phyloP scores from a whole-genome alignment of 2,113 vertebrate species.

The Rhinopomastus cyanomelas region DNA sequence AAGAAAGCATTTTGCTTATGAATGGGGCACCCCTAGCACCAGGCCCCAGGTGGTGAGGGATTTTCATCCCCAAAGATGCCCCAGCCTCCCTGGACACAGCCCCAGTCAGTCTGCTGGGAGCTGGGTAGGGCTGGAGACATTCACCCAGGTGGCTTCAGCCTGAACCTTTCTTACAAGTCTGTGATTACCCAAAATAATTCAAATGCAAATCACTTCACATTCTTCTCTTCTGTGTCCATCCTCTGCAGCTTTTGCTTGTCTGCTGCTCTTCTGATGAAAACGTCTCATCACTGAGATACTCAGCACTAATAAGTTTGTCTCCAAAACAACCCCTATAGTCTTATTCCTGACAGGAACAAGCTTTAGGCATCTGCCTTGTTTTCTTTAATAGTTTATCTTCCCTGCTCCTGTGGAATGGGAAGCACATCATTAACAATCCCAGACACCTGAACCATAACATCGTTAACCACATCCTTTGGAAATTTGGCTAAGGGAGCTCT shows the following conservation, averaged over 20 bases:
- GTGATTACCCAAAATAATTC: neutral
- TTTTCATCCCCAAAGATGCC: neutral
- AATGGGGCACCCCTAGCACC: neutral
- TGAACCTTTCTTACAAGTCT: neutral
- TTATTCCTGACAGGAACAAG: rapidly evolving
- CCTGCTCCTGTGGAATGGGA: neutral
- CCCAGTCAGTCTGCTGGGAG: neutral
- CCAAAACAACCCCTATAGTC: neutral
- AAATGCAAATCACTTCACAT: neutral
- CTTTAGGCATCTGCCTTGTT: neutral
- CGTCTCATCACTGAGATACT: neutral
- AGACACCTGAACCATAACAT: neutral
- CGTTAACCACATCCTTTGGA: neutral
- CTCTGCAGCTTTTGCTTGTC: neutral
- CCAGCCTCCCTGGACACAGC: rapidly evolving
- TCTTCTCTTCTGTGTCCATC: neutral
- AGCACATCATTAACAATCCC: neutral
- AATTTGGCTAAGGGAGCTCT: neutral
- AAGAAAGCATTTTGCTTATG: rapidly evolving
- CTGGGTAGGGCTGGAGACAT: rapidly evolving
- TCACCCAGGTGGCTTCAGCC: neutral
- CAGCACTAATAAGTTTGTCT: neutral
- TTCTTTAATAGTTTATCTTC: neutral
- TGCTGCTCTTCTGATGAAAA: neutral
- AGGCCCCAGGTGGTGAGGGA: neutral